phyloP scores from a whole-genome alignment of 2,888 invertebrate species.

The Ferdinandea cuprea region DNA sequence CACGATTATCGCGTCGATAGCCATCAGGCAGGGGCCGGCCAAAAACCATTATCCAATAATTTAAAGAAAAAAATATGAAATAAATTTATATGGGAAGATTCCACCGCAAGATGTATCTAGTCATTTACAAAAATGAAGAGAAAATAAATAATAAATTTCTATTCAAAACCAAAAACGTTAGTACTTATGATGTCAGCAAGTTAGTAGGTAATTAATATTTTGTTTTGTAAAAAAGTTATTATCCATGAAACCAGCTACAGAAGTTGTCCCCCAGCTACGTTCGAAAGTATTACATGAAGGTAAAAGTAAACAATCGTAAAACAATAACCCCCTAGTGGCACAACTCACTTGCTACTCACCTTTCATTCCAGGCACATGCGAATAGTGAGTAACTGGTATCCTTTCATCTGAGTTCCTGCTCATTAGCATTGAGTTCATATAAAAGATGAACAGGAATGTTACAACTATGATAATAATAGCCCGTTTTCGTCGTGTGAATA shows the following conservation, averaged over 20 bases:
- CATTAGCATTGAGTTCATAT: constrained; percentile 78
- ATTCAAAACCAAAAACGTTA: constrained; percentile 35
- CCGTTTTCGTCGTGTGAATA: constrained; percentile 65
- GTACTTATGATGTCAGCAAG: constrained; percentile 51
- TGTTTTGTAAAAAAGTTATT: constrained; percentile 18
- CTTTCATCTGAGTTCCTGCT: constrained; percentile 76
- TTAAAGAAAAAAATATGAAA: background rate
- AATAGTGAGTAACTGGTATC: constrained; percentile 79
- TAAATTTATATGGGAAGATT: background rate
- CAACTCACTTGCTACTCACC: constrained; percentile 76
- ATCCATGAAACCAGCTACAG: constrained; percentile 61
- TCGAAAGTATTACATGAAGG: constrained; percentile 54
- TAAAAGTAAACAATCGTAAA: constrained; percentile 43
- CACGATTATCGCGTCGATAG: background rate
- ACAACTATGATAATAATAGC: constrained; percentile 71
- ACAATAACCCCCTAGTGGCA: constrained; percentile 19
- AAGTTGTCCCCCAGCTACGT: constrained; percentile 46
- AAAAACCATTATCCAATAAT: constrained; percentile 2
- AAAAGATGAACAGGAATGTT: constrained; percentile 76
- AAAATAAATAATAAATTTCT: constrained; percentile 8
- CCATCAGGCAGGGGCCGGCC: constrained; percentile 2
- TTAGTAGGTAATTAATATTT: constrained; percentile 18
- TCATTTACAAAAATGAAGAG: background rate
- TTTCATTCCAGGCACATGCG: constrained; percentile 81
- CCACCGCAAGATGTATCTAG: background rate